Conservation (phyloP, 2,888 invertebrate genomes). For the Habroteleia sp. region DNA sequence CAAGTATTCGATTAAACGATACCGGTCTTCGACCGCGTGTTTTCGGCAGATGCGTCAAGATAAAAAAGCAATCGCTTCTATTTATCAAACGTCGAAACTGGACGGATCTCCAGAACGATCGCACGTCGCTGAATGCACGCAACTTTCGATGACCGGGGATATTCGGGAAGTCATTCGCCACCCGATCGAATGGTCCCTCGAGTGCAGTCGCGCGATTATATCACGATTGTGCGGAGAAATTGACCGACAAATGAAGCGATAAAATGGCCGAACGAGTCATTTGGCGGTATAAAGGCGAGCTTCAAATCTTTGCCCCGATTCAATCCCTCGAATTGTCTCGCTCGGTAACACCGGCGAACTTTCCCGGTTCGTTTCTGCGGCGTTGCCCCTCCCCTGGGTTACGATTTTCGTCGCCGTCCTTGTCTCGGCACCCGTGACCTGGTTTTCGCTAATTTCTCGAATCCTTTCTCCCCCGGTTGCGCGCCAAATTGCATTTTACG, state of each 20-base stretch:
- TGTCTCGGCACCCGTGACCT: conserved; percentile 59
- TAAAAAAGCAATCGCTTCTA: too few relatives aligned
- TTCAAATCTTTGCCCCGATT: conserved; percentile 54
- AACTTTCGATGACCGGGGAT: conserved; percentile 30
- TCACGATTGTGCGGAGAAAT: conserved; percentile 47
- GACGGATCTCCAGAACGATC: too few relatives aligned
- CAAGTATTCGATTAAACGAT: too few relatives aligned
- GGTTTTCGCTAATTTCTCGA: conserved; percentile 54
- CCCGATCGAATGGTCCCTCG: conserved; percentile 28
- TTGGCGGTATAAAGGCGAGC: conserved; percentile 48
- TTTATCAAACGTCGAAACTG: too few relatives aligned
- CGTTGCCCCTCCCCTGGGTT: not conserved
- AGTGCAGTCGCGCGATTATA: conserved; percentile 43
- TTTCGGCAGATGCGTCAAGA: too few relatives aligned
- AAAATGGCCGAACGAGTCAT: conserved; percentile 46
- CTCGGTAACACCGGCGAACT: conserved; percentile 25
- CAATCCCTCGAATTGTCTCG: conserved; percentile 54
- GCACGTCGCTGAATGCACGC: conserved; percentile 11
- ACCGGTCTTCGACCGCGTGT: too few relatives aligned
- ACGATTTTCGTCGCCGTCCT: conserved; percentile 34
- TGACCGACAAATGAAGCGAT: conserved; percentile 54
- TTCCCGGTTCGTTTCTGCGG: conserved; percentile 18
- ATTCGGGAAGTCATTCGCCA: conserved; percentile 25
- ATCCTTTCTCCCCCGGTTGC: conserved; percentile 52
- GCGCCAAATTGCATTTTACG: conserved; percentile 34